Evolutionary conservation across 2,797 vertebrate genomes (phyloP).

Genomic region (Chelon labrosus): DNA sequence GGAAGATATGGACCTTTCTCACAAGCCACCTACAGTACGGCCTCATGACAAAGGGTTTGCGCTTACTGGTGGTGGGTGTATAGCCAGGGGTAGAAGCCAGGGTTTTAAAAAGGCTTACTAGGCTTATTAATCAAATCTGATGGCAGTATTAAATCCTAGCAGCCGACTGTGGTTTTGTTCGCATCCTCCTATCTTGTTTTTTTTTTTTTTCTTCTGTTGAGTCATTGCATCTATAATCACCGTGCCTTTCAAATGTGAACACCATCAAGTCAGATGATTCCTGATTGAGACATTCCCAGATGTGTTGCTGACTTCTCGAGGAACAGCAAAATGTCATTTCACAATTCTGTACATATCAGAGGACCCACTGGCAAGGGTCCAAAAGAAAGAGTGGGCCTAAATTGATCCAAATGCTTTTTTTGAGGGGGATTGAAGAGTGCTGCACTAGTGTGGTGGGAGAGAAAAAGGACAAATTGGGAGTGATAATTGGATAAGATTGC

Average conservation of each 20-base stretch:
- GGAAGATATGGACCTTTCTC: conserved; percentile 42
- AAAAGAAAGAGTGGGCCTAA: conserved; percentile 76
- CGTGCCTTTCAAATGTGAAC: conserved; percentile 53
- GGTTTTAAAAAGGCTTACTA: conserved; percentile 52
- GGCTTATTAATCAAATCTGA: conserved; percentile 36
- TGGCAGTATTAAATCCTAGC: conserved; percentile 25
- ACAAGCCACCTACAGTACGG: conserved; percentile 47
- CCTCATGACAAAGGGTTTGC: conserved; percentile 52
- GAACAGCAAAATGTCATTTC: conserved; percentile 58
- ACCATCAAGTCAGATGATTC: conserved; percentile 32
- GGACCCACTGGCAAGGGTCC: conserved; percentile 80
- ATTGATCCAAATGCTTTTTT: conserved; percentile 75
- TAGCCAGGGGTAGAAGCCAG: conserved; percentile 28
- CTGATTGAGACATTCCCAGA: conserved; percentile 44
- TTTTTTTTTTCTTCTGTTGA: conserved; percentile 38
- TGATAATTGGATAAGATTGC: conserved; percentile 81
- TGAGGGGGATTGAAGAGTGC: conserved; percentile 79
- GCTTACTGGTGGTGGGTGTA: conserved; percentile 56
- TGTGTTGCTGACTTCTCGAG: conserved; percentile 46
- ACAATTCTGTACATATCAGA: conserved; percentile 84
- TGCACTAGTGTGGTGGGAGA: conserved; percentile 87
- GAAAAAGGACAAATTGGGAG: conserved; percentile 80
- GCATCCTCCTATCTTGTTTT: conserved; percentile 17
- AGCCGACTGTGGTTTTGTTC: conserved; percentile 14
- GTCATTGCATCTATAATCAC: conserved; percentile 65